These are phyloP conservation scores for Drosophila parthenogenetica DNA, from an alignment of 2,888 invertebrate genomes.

Conservation along the genomic window DNA sequence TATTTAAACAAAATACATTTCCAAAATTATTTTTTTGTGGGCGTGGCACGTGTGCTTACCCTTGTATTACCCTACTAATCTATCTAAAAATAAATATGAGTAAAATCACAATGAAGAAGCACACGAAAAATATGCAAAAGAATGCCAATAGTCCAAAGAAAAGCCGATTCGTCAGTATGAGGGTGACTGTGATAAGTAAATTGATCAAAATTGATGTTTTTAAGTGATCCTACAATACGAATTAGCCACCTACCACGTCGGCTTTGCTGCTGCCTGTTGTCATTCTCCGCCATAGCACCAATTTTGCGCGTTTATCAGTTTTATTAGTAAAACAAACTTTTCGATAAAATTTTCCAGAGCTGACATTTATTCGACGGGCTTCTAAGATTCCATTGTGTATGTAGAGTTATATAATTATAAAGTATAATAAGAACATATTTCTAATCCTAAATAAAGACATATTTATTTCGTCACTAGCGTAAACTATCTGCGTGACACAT, in stretches of 20 bases:
- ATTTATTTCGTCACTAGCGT: too few species aligned
- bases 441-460: too few species aligned
- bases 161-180: neutral
- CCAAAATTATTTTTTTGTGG: constrained; percentile 1
- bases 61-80: neutral
- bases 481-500: too few species aligned
- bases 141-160: neutral
- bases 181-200: neutral
- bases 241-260: neutral
- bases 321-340: neutral
- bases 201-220: constrained; percentile 1
- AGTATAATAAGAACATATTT: too few species aligned
- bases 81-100: neutral
- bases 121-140: neutral
- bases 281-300: constrained; percentile 5
- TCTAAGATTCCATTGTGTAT: neutral
- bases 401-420: too few species aligned
- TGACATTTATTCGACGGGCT: neutral
- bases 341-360: neutral
- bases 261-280: neutral
- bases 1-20: constrained; percentile 28
- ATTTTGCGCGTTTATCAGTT: neutral
- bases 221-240: too few species aligned
- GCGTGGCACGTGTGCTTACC: constrained; percentile 17
- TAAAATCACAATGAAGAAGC: neutral